Evolutionary conservation across 1,140 invertebrate genomes (phyloP).

Genomic region (Oncopodura yosiiana): DNA sequence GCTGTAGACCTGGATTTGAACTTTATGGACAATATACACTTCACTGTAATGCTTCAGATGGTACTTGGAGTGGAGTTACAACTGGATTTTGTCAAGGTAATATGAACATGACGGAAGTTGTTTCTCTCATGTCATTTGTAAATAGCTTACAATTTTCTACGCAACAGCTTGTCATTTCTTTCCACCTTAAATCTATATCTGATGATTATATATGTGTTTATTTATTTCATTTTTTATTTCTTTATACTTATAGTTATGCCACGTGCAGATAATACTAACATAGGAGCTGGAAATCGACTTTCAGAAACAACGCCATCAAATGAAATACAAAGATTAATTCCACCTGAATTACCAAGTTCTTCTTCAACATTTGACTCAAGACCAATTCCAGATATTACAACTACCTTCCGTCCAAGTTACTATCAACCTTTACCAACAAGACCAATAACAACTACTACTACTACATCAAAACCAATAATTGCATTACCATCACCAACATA

Average conservation of each 20-base stretch:
- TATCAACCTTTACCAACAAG: constrained; percentile 3
- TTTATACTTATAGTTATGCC: constrained; percentile 14
- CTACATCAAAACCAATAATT: constrained; percentile 1
- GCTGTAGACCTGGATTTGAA: constrained; percentile 29
- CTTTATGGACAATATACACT: constrained; percentile 30
- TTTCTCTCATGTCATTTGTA: not conserved
- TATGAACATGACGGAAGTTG: too few relatives aligned
- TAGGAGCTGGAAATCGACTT: not conserved
- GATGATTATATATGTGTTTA: too few relatives aligned
- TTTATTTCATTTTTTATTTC: not conserved
- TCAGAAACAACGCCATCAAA: constrained; percentile 28
- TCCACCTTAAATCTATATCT: too few relatives aligned
- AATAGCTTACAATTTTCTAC: not conserved
- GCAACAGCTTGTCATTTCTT: not conserved
- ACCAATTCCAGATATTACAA: not conserved
- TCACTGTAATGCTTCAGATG: constrained; percentile 31
- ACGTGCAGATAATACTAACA: constrained; percentile 12
- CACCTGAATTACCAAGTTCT: constrained; percentile 24
- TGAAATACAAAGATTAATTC: constrained; percentile 24
- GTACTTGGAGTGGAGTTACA: constrained; percentile 29
- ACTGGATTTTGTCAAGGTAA: constrained; percentile 31
- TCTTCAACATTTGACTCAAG: too few relatives aligned
- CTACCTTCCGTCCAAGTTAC: not conserved
- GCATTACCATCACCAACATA: not conserved
- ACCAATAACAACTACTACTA: constrained; percentile 2